These are phyloP conservation scores for Ichneumon xanthorius DNA, from an alignment of 2,888 invertebrate species.

Conservation along the genomic window DNA sequence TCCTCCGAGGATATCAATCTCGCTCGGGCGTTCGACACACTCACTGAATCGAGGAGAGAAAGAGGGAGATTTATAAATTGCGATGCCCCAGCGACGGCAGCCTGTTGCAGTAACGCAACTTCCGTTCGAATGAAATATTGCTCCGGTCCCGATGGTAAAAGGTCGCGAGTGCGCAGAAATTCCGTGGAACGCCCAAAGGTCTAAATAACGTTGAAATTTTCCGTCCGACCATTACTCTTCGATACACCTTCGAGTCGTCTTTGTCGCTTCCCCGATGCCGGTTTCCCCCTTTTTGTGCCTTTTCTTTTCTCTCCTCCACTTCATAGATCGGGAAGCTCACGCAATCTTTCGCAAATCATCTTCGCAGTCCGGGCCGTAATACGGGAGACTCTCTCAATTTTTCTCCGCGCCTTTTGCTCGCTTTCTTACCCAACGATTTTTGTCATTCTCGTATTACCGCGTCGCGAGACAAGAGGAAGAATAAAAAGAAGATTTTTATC, in stretches of 20 bases:
- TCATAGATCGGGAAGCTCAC: slow-evolving; percentile 26
- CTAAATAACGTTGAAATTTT: slow-evolving; percentile 31
- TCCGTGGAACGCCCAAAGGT: slow-evolving; percentile 2
- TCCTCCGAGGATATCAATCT: slow-evolving; percentile 54
- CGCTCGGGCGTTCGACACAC: slow-evolving; percentile 41
- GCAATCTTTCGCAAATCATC: slow-evolving; percentile 17
- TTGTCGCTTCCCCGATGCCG: slow-evolving; percentile 1
- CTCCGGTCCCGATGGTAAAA: slow-evolving; percentile 33
- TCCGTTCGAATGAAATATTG: slow-evolving; percentile 54
- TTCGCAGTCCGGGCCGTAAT: neutral
- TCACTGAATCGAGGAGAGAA: slow-evolving; percentile 46
- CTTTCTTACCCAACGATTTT: neutral
- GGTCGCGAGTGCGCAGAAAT: slow-evolving; percentile 32
- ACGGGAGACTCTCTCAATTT: slow-evolving; percentile 3
- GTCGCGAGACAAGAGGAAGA: slow-evolving; percentile 15
- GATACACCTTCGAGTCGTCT: slow-evolving; percentile 16
- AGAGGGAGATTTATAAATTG: slow-evolving; percentile 63
- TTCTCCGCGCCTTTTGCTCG: neutral
- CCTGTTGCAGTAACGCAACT: slow-evolving; percentile 63
- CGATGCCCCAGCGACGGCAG: slow-evolving; percentile 54
- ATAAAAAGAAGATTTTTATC: neutral
- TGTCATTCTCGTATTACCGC: slow-evolving; percentile 27
- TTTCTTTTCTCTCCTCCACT: neutral
- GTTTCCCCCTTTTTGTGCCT: neutral
- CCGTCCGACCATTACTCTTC: slow-evolving; percentile 24